phyloP scores from a whole-genome alignment of 2,113 vertebrate genomes.

The Galemys pyrenaicus region DNA sequence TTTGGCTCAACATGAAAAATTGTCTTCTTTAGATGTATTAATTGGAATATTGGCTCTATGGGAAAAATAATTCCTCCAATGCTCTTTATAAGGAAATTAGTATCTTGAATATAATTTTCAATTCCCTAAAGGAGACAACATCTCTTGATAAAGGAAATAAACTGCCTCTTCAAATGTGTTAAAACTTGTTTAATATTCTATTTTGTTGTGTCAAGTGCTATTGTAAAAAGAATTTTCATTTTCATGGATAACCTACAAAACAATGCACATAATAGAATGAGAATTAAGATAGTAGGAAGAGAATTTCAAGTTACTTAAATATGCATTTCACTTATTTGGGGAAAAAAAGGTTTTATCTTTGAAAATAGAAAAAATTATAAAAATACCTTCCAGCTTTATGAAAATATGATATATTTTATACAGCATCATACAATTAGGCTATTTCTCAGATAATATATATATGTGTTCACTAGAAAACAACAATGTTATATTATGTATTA shows the following conservation, averaged over 20 bases:
- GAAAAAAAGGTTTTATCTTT: neutral
- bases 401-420: neutral
- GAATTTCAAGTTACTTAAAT: neutral
- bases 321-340: neutral
- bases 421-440: neutral
- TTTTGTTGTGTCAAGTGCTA: constrained; percentile 6
- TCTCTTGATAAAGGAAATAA: constrained; percentile 59
- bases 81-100: constrained; percentile 70
- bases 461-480: neutral
- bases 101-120: constrained; percentile 61
- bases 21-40: constrained; percentile 56
- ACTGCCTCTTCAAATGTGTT: constrained; percentile 33
- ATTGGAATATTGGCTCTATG: constrained; percentile 53
- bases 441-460: neutral
- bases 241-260: constrained; percentile 20
- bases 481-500: neutral
- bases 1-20: constrained; percentile 64
- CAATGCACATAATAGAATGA: neutral
- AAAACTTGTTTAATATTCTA: constrained; percentile 40
- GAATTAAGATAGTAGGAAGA: neutral
- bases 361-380: constrained; percentile 27
- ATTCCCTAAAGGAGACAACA: constrained; percentile 41
- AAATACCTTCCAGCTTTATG: neutral
- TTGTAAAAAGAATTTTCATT: constrained; percentile 40
- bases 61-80: constrained; percentile 65